Evolutionary conservation across 2,888 invertebrate species (phyloP), one percentile per base, ranked within the genome.

Genomic region (Cyclophora punctaria): DNA sequence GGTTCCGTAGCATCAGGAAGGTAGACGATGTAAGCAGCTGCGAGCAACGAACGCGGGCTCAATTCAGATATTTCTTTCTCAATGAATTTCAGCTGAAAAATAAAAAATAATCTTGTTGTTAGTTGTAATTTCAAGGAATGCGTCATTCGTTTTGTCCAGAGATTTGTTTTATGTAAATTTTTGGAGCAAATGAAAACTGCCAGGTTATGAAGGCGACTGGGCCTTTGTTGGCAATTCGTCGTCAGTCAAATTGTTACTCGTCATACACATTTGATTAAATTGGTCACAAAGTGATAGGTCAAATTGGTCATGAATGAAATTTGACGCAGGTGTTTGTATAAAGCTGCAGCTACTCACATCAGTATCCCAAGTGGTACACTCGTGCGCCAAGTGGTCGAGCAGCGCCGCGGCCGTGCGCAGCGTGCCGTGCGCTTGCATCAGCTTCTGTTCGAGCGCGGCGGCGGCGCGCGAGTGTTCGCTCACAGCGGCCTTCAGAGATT

Each of bases 401-500:
- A 99, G 87, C 0, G 92, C 92, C 33, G 54, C 53, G 59, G 75
- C 73, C 94, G 94, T 0, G 96, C 96, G 20, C 94, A 99, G 91
- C 0, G 95, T 96, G 58, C 92, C 92, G 57, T 93, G 91, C 1
- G 95, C 95, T 64, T 92, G 92, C 48, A 92, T 92, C 35, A 98
- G 86, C 60, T 93, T 92, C 48, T 97, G 92, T 78, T 98, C 97
- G 42, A 98, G 91, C 64, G 96, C 94, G 2, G 98, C 98, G 0
- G 98, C 99, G 78, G 98, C 98, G 63, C 96, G 95, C 1, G 98
- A 96, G 73, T 96, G 95, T 41, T 92, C 92, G 47, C 98, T 95
- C 3, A 97, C 83, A 71, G 95, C 93, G 48, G 91, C 90, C 63
- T 96, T 94, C 41, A 97, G 80, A 52, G 93, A 90, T 1, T 93